Base-by-base conservation (phyloP, 2,888 invertebrate species). In the Aphidoletes aphidimyza region DNA sequence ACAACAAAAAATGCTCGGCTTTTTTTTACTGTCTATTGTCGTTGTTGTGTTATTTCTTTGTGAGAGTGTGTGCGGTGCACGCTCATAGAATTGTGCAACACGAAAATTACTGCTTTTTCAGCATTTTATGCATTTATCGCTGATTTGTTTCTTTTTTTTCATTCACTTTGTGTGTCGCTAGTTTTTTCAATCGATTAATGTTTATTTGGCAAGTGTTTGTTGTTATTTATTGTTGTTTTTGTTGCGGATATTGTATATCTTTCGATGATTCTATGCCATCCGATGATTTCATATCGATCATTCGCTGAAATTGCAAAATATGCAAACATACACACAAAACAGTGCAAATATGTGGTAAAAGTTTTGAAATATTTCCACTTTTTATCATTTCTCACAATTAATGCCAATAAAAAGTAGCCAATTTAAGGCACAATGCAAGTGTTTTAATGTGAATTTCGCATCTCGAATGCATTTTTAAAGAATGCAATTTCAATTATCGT, bases 41-140 rank as follows among this genome's bases (percentile, higher is more conserved):
- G 42, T 42, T 42, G 8, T 11, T 47, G 47, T 47, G 47, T 47
- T 47, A 47, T 47, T 47, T 6, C 19, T 47, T 47, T 47, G n/a
- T n/a, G n/a, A n/a, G n/a, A n/a, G n/a, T n/a, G n/a, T n/a, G n/a
- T n/a, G n/a, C n/a, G n/a, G n/a, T n/a, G n/a, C n/a, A n/a, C 19
- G 8, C 47, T 47, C 5, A 54, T 54, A n/a, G n/a, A n/a, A n/a
- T n/a, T n/a, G n/a, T 54, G 54, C 54, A 5, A 69, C 69, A 69
- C 34, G 69, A 69, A 69, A 69, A 69, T 69, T 69, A 30, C 69
- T 30, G 69, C 26, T 14, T 69, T 30, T 69, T 69, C 69, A 69
- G 69, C 69, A 69, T 69, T 69, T 69, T 69, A 69, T 69, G 69
- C 26, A 69, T 69, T 69, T 69, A 30, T 69, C 54, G 14, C 26